Evolutionary conservation across 92 coral and sea anemone genomes (phyloP), one percentile per base, ranked within the genome.

Genomic region (Plumapathes pennacea): DNA sequence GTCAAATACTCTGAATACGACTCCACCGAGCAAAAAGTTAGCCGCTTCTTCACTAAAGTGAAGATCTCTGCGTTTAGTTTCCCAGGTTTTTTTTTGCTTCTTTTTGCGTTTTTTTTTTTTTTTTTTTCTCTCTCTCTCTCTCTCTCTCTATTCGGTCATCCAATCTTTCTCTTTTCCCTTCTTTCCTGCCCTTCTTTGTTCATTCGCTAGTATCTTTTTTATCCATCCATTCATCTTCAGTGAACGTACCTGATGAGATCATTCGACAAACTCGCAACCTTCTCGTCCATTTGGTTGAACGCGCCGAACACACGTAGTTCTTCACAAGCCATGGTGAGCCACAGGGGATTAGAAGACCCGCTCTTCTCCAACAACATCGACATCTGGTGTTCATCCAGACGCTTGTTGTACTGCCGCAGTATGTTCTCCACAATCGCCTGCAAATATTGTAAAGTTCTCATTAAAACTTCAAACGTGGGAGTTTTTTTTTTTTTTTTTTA

Each of bases 241-340:
- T 44, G 28, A 13, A 17, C 46, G 21, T 63, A 94, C 99, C 99
- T 94, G 17, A 94, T 76, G 15, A 94, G 73, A 45, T 89, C 96
- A 65, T 94, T 94, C 20, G 96, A 81, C 25, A 94, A 77, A 21
- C 92, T 81, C 1, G 62, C 60, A 10, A 94, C 89, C 71, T 94
- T 94, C 59, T 94, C 99, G 40, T 94, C 96, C 84, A 94, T 90
- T 64, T 62, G 64, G 65, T 83, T 61, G 81, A 84, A 94, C 41
- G 76, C 84, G 7, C 99, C 99, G 51, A 73, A 94, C 14, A 94
- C 99, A 34, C 99, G 72, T 12, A 94, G 84, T 65, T 94, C 99
- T 39, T 94, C 99, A 46, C 99, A 94, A 5, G 99, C 99, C 25
- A 94, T 50, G 6, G 99, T 83, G 29, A 94, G 47, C 99, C 99